Percentiles rank a stretch among this genome's conserved stretches.
Evolutionary conservation across 1,140 invertebrate genomes (phyloP).

Genomic region (Holotrichia oblita): DNA sequence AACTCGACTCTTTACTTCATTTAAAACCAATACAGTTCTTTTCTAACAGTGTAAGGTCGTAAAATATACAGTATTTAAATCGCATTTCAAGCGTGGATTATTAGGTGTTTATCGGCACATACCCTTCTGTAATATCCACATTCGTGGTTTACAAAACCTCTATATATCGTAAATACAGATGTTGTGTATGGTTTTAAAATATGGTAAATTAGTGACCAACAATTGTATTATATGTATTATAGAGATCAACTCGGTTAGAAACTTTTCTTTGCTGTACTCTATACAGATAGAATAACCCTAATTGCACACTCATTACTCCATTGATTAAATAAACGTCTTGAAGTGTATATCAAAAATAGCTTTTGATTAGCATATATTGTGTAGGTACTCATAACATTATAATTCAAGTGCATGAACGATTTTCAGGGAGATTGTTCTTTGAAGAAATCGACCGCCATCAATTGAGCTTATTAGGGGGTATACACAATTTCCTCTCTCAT

Average conservation of each 20-base stretch:
- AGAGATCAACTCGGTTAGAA: too few relatives aligned
- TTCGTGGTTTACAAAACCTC: neutral
- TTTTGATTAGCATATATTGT: neutral
- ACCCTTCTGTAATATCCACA: neutral
- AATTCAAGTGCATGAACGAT: neutral
- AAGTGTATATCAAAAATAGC: neutral
- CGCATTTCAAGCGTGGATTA: neutral
- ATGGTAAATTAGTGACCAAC: too few relatives aligned
- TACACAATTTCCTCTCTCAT: neutral
- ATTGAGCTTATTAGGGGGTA: neutral
- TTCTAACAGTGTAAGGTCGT: neutral
- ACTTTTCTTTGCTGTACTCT: too few relatives aligned
- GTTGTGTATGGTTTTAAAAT: too few relatives aligned
- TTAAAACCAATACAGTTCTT: neutral
- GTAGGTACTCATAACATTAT: neutral
- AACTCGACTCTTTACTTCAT: constrained; percentile 17
- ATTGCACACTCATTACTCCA: neutral
- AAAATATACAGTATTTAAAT: neutral
- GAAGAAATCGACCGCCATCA: neutral
- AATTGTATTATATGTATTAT: too few relatives aligned
- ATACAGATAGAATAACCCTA: too few relatives aligned
- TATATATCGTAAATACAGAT: too few relatives aligned
- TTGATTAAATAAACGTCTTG: neutral
- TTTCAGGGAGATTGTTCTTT: neutral
- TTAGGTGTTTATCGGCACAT: neutral